Percentiles rank a stretch among this genome's conserved stretches.
phyloP scores from a whole-genome alignment of 2,113 vertebrate genomes.

The Cygnus buccinator region DNA sequence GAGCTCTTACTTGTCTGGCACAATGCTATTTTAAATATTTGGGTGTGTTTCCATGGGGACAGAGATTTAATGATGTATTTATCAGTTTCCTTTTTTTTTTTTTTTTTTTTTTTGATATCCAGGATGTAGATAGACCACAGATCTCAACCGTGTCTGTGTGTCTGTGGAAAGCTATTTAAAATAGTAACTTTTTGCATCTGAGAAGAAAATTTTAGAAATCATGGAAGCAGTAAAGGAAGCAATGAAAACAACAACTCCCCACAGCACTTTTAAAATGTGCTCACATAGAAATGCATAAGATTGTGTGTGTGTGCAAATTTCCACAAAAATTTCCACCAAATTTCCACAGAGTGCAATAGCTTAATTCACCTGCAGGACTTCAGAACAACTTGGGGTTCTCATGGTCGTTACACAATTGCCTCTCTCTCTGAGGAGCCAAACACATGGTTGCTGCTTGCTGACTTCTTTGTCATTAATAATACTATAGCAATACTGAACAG shows the following conservation, averaged over 20 bases:
- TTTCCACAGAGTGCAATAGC: neutral
- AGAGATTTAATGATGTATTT: conserved; percentile 30
- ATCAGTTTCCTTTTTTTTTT: conserved; percentile 8
- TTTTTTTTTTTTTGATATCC: neutral
- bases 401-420: neutral
- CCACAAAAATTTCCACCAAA: neutral
- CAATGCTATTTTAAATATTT: conserved; percentile 53
- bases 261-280: neutral
- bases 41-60: conserved; percentile 34
- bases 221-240: neutral
- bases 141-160: neutral
- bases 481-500: neutral
- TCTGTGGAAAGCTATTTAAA: neutral
- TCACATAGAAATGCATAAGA: neutral
- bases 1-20: neutral
- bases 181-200: neutral
- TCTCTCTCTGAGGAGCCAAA: neutral
- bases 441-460: neutral
- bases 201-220: neutral
- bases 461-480: neutral
- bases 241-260: neutral
- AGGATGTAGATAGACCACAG: neutral
- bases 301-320: neutral
- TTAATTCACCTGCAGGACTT: neutral
- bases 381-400: neutral